Evolutionary conservation across 2,888 invertebrate species (phyloP).

Genomic region (Pimpla rufipes): DNA sequence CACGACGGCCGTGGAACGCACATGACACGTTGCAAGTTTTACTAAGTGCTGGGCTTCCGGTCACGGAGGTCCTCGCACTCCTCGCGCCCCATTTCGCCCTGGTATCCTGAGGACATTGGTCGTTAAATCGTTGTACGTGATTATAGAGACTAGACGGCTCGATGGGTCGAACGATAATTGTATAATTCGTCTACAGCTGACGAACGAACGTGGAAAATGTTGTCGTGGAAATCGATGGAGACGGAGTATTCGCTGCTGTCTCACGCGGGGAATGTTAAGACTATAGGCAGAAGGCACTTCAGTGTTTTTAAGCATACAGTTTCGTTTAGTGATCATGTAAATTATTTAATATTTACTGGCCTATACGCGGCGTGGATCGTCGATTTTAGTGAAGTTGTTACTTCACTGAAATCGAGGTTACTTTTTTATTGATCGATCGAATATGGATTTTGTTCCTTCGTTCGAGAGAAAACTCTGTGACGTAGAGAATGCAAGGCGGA

Average conservation of each 20-base stretch:
- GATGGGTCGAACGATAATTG: not conserved
- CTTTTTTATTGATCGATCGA: no score
- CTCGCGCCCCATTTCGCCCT: constrained; percentile 15
- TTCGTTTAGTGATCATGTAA: not conserved
- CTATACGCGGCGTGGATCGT: no score
- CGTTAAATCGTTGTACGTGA: not conserved
- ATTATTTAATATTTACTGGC: not conserved
- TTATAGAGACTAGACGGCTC: not conserved
- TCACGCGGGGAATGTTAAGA: not conserved
- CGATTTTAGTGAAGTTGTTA: no score
- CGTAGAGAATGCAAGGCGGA: no score
- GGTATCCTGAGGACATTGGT: not conserved
- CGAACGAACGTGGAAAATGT: not conserved
- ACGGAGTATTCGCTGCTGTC: not conserved
- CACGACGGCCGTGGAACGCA: constrained; percentile 40
- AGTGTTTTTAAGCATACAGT: not conserved
- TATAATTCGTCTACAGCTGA: not conserved
- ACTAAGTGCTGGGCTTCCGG: constrained; percentile 58
- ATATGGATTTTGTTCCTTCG: no score
- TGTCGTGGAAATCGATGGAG: not conserved
- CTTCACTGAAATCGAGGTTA: no score
- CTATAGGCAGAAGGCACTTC: not conserved
- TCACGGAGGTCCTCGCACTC: constrained; percentile 65
- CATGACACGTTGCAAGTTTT: constrained; percentile 57
- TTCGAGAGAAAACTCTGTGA: no score